Conservation (phyloP, 1,140 invertebrate genomes). For the Leptinotarsa undecemlineata region DNA sequence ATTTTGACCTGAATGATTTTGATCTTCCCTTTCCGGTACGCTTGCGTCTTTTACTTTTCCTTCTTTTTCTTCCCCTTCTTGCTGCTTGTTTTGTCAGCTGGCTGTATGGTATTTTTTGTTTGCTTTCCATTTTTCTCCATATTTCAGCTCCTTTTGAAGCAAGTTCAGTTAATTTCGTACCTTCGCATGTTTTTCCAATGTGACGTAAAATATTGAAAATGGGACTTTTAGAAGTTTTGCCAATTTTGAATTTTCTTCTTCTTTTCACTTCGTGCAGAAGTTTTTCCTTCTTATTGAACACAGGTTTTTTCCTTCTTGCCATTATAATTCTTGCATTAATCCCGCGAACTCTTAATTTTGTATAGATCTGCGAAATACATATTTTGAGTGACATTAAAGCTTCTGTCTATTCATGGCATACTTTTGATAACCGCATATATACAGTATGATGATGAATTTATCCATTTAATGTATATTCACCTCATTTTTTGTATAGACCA, state of each 20-base stretch:
- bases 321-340: no score
- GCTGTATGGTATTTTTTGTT: neutral
- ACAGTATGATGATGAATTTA: no score
- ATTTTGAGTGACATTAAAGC: no score
- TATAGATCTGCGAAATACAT: no score
- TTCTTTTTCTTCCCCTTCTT: neutral
- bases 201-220: neutral
- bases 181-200: neutral
- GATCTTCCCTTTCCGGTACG: neutral
- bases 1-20: neutral
- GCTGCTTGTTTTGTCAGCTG: neutral
- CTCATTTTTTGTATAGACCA: no score
- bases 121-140: neutral
- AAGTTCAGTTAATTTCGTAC: neutral
- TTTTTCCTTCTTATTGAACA: neutral
- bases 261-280: neutral
- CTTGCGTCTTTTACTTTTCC: neutral
- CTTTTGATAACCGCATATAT: no score
- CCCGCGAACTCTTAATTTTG: no score
- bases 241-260: slow-evolving; percentile 1
- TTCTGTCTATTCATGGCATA: no score
- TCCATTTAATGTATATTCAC: no score
- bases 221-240: neutral
- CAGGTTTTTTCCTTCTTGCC: neutral
- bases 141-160: neutral